Evolutionary conservation across 2,797 vertebrate genomes (phyloP).

Genomic region (Myioborus miniatus): DNA sequence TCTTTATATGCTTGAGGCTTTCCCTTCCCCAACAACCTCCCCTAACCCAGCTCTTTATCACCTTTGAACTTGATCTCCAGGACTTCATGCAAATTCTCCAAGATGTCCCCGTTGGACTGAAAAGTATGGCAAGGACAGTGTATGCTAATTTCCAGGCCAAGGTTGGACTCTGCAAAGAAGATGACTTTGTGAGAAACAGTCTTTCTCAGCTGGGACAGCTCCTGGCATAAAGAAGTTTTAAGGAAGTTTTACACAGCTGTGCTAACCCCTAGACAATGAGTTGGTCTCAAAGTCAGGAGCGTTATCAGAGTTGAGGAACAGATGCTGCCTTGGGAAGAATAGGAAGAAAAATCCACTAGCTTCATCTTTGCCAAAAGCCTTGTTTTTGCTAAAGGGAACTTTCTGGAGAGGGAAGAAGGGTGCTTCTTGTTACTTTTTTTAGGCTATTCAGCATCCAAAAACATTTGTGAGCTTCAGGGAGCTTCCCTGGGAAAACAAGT

Average conservation of each 20-base stretch:
- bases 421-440: neutral
- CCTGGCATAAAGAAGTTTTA: neutral
- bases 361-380: neutral
- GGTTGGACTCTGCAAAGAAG: constrained; percentile 87
- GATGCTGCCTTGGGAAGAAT: neutral
- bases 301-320: neutral
- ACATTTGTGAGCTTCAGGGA: neutral
- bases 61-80: constrained; percentile 97
- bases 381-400: neutral
- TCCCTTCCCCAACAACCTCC: neutral
- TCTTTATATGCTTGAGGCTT: neutral
- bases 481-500: neutral
- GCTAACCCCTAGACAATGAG: neutral
- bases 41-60: constrained; percentile 62
- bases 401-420: neutral
- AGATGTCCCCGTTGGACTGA: constrained; percentile 91
- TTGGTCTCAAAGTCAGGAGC: neutral
- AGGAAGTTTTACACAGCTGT: neutral
- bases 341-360: neutral
- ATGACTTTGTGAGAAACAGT: neutral
- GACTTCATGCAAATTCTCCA: constrained; percentile 89
- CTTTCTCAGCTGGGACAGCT: neutral
- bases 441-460: neutral
- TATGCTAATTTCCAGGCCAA: constrained; percentile 95
- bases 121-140: constrained; percentile 97